Base-by-base conservation (phyloP, 2,113 vertebrate species). In the Mus pahari region DNA sequence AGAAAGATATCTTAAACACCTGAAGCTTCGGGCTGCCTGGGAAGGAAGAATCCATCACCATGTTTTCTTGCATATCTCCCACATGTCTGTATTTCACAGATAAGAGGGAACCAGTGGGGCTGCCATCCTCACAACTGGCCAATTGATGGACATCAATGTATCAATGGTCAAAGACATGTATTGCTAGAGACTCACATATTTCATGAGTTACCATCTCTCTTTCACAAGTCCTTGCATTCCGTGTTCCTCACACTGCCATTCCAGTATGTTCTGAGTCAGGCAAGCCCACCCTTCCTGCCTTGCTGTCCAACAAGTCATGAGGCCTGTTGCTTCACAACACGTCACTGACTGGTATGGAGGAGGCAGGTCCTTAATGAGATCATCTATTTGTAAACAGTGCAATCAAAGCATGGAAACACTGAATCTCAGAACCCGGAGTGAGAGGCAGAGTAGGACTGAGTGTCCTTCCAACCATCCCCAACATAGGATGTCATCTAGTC, bases 311-410 rank as follows among this genome's bases (percentile, higher is more conserved):
- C 20, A 64, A n/a, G 75, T 86, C 73, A 73, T 5, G 0, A 26
- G 75, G 33, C 62, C 74, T 86, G 39, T 82, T 93, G 86, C 78
- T 74, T 68, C 73, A 92, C 50, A 68, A 36, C 64, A 78, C 11
- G 17, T 58, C 84, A 64, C 39, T 39, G 14, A 74, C 39, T 36
- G 22, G n/a, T 39, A 20, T 90, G 88, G n/a, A 91, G 64, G 31
- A 48, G 73, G 89, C 36, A 74, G 70, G 68, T 13, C 22, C 50
- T 60, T 1, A 0, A 16, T 96, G 95, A 97, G 19, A 42, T 94
- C 95, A 96, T 96, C 82, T 97, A 64, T 96, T 97, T 95, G 86
- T 95, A 96, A 97, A 96, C 90, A 96, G 42, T 66, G 88, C 82
- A 71, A 62, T 64, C 81, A 78, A 73, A 39, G 94, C 83, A 36